Evolutionary conservation across 2,113 vertebrate genomes (phyloP).

Genomic region (Elanus axillaris): DNA sequence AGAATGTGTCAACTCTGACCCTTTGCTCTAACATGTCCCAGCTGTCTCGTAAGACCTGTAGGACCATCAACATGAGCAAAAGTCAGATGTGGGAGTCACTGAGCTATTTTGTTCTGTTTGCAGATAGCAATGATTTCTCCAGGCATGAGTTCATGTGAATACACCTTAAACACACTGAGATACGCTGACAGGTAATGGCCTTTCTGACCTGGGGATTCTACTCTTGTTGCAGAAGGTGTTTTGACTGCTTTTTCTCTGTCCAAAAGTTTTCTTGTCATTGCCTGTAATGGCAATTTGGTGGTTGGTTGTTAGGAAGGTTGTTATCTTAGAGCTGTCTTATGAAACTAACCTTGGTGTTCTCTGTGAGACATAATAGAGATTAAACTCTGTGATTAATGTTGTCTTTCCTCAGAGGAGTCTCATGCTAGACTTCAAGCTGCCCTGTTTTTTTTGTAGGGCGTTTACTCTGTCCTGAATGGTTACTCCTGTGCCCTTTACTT

Average conservation of each 20-base stretch:
- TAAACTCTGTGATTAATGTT: not conserved
- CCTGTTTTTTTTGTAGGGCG: not conserved
- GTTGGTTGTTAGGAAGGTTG: not conserved
- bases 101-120: constrained; percentile 4
- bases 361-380: not conserved
- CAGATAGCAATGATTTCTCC: constrained; percentile 99
- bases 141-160: constrained; percentile 92
- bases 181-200: constrained; percentile 91
- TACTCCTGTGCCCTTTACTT: not conserved
- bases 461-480: not conserved
- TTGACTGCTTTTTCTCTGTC: not conserved
- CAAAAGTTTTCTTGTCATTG: not conserved
- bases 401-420: not conserved
- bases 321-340: not conserved
- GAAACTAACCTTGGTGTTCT: not conserved
- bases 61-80: not conserved
- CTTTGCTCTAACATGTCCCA: not conserved
- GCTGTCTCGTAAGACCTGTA: not conserved
- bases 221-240: not conserved
- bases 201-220: not conserved
- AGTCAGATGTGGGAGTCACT: not conserved
- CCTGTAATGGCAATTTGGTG: not conserved
- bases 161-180: constrained; percentile 94
- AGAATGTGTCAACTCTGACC: not conserved
- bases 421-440: not conserved